Conservation (phyloP, 2,888 invertebrate species). For the Ectropis crepuscularia region DNA sequence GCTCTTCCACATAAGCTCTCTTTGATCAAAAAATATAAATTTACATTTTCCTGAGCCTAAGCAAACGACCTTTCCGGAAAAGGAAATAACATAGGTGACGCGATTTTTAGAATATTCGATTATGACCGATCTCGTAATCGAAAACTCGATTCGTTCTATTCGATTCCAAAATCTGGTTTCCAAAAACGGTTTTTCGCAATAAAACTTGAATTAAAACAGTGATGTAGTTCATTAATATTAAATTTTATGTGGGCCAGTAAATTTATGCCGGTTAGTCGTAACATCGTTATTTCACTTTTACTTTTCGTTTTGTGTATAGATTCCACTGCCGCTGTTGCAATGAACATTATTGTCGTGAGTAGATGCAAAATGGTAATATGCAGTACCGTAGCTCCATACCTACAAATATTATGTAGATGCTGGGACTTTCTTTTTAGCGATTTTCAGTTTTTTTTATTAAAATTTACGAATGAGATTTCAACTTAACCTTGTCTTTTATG, state of each 20-base stretch:
- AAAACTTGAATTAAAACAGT: slow-evolving; percentile 30
- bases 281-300: slow-evolving; percentile 37
- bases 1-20: slow-evolving; percentile 7
- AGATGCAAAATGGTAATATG: slow-evolving; percentile 1
- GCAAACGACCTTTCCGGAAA: slow-evolving; percentile 19
- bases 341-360: slow-evolving; percentile 34
- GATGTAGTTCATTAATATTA: slow-evolving; percentile 33
- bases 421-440: not conserved
- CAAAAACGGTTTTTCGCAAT: slow-evolving; percentile 38
- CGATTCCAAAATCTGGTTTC: slow-evolving; percentile 34
- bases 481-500: too few species aligned
- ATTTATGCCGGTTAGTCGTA: slow-evolving; percentile 22
- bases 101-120: slow-evolving; percentile 29
- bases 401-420: not conserved
- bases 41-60: slow-evolving; percentile 17
- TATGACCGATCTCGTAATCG: slow-evolving; percentile 54
- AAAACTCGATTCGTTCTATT: slow-evolving; percentile 52
- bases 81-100: slow-evolving; percentile 17
- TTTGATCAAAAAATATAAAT: slow-evolving; percentile 21
- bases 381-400: slow-evolving; percentile 9
- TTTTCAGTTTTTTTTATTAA: not conserved
- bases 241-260: slow-evolving; percentile 21
- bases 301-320: slow-evolving; percentile 46
- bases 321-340: slow-evolving; percentile 30
- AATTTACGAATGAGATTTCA: too few species aligned